phyloP scores from a whole-genome alignment of 2,797 vertebrate species.

The Scyliorhinus canicula region DNA sequence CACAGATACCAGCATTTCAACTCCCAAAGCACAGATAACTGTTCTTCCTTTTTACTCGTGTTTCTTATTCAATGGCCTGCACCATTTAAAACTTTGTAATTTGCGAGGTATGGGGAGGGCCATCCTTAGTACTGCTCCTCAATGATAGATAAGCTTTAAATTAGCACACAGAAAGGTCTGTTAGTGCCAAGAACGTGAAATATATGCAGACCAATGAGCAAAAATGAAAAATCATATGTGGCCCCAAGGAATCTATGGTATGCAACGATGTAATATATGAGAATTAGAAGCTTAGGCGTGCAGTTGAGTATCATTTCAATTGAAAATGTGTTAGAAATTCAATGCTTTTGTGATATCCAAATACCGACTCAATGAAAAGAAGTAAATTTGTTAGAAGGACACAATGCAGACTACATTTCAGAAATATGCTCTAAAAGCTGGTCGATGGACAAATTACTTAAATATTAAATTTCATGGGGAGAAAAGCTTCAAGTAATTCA shows the following conservation, averaged over 20 bases:
- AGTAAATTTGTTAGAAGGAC: not conserved
- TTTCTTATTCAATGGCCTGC: not conserved
- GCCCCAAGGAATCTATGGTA: conserved; percentile 5
- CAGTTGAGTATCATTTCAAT: not conserved
- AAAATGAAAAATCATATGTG: not conserved
- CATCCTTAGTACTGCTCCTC: not conserved
- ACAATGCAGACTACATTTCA: not conserved
- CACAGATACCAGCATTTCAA: not conserved
- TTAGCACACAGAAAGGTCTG: not conserved
- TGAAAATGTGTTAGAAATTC: not conserved
- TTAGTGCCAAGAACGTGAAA: not conserved
- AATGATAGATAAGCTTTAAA: not conserved
- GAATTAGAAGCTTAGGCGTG: not conserved
- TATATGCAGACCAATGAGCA: not conserved
- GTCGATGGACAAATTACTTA: not conserved
- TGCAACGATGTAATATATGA: not conserved
- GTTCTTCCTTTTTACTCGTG: too few species aligned
- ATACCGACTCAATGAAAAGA: not conserved
- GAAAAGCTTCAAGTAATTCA: not conserved
- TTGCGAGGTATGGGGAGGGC: not conserved
- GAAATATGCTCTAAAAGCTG: not conserved
- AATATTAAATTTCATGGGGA: not conserved
- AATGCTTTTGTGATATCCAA: not conserved
- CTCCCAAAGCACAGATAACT: not conserved
- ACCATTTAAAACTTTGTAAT: not conserved